Percentiles rank a stretch among this genome's conserved stretches.
These are phyloP conservation scores for Drosophila elegans DNA, from an alignment of 1,140 invertebrate genomes.

Conservation along the genomic window DNA sequence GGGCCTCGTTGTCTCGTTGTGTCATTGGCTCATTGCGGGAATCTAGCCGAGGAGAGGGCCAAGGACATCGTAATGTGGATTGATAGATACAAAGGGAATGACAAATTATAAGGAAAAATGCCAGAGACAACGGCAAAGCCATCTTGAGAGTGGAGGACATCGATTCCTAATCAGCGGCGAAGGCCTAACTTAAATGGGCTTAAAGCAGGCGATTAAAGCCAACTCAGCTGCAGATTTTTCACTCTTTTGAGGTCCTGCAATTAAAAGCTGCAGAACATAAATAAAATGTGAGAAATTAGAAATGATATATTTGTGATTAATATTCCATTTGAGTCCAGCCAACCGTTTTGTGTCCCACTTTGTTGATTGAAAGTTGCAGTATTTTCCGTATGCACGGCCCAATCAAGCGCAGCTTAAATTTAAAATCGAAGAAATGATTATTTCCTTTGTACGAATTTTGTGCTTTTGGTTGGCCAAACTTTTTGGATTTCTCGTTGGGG, in stretches of 20 bases:
- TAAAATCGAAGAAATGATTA: constrained; percentile 11
- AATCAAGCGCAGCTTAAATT: constrained; percentile 8
- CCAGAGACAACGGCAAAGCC: constrained; percentile 16
- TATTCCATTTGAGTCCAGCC: constrained; percentile 6
- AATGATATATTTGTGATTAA: constrained; percentile 1
- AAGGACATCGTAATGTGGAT: constrained; percentile 37
- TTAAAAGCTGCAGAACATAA: too few species aligned
- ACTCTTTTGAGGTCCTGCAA: too few species aligned
- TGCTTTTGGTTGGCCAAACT: constrained; percentile 12
- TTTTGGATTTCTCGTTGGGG: constrained; percentile 9
- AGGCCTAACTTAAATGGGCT: constrained; percentile 4
- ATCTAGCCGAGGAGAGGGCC: neutral
- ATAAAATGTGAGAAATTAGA: neutral
- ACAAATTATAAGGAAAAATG: constrained; percentile 38
- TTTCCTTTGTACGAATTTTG: constrained; percentile 2
- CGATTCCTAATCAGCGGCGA: constrained; percentile 19
- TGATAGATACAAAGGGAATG: constrained; percentile 43
- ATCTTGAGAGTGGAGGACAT: constrained; percentile 1
- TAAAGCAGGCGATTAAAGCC: constrained; percentile 1
- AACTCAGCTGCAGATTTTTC: neutral
- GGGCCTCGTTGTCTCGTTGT: constrained; percentile 7
- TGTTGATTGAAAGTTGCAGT: constrained; percentile 17
- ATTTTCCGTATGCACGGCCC: constrained; percentile 5
- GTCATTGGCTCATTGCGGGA: neutral
- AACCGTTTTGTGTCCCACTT: constrained; percentile 6